phyloP scores from a whole-genome alignment of 2,113 vertebrate genomes.

The Tor tambroides region DNA sequence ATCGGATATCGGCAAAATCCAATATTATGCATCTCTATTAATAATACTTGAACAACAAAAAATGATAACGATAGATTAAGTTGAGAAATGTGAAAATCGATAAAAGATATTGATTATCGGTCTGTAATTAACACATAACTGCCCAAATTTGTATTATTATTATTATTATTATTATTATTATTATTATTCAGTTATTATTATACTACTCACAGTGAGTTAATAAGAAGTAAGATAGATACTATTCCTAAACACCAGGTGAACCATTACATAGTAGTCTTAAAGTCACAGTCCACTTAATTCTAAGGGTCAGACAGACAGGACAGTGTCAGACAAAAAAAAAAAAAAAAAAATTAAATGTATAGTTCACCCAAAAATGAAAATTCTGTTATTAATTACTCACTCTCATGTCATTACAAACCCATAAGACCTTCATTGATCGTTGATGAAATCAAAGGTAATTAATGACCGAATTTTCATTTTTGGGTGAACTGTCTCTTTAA shows the following conservation, averaged over 20 bases:
- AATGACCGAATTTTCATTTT: too few relatives aligned
- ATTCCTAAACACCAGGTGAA: neutral
- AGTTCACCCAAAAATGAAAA: too few relatives aligned
- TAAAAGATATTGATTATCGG: neutral
- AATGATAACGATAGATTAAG: neutral
- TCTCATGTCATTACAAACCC: too few relatives aligned
- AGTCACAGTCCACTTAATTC: neutral
- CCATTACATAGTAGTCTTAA: neutral
- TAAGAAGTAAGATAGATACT: neutral
- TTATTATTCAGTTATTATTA: neutral
- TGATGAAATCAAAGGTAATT: too few relatives aligned
- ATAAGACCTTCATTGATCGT: too few relatives aligned
- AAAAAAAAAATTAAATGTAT: too few relatives aligned
- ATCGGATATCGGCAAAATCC: neutral
- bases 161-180: neutral
- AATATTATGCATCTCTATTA: neutral
- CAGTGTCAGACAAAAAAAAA: too few relatives aligned
- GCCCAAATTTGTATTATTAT: too few relatives aligned
- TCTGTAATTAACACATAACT: neutral
- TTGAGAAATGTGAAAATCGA: neutral
- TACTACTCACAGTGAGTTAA: neutral
- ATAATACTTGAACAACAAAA: neutral
- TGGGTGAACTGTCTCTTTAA: too few relatives aligned
- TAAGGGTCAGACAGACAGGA: neutral
- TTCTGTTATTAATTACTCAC: too few relatives aligned